Base-by-base conservation (phyloP, 2,888 invertebrate genomes). In the Trypoxylon attenuatum region DNA sequence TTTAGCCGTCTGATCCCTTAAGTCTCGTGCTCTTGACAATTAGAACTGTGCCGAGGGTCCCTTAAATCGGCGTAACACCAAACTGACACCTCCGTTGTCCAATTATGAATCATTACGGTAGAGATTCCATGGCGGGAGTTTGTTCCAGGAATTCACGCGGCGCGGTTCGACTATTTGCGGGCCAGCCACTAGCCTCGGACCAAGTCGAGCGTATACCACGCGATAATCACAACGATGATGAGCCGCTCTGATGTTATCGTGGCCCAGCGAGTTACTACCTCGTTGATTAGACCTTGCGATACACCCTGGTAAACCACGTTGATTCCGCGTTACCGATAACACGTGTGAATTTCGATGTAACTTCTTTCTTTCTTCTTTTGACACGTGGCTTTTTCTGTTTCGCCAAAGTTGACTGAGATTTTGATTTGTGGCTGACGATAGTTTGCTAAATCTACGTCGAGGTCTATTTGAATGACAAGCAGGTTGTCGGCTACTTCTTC, bases 41-140 rank as follows among this genome's bases (percentile, higher is more conserved):
- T 77, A 69, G 63, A 57, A 64, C 62, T 43, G 61, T 65, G 63
- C 62, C 64, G 69, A 75, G 74, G 74, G 71, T 76, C 77, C 76
- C 75, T 76, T 71, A 71, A 76, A 74, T 74, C 75, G 76, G 66
- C 62, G 68, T 68, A 77, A 68, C 68, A 69, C 68, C 71, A 74
- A 77, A 69, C 69, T 49, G 38, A 41, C 62, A 69, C 77, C 75
- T 74, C 76, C 76, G 67, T 52, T 67, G 58, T 61, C 70, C 69
- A 76, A 76, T 76, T 74, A 77, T 74, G 77, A 71, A 71, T 76
- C 76, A 76, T 76, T 77, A 77, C 77, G 74, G 54, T 49, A 50
- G 45, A 61, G 56, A 75, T 74, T 68, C 68, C 77, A 66, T 39
- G 54, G 63, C 58, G 50, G 61, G 56, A 56, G 43, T 27, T 53